A percentile compares a stretch with the other conserved stretches of the same genome.
These are phyloP conservation scores for Colistium nudipinnis DNA, from an alignment of 2,113 vertebrate genomes.

Conservation along the genomic window DNA sequence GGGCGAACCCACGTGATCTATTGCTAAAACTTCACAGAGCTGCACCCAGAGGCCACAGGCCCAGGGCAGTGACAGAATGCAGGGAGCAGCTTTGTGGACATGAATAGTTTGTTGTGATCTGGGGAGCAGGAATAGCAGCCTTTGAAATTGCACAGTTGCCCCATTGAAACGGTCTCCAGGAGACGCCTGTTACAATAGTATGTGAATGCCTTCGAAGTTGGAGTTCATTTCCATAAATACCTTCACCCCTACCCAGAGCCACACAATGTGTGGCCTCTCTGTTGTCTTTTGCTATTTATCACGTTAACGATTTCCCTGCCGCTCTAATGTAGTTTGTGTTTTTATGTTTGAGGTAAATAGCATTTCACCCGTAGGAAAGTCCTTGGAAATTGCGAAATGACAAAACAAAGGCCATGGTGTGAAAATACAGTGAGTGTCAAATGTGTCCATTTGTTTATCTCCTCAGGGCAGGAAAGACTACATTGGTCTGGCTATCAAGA, in stretches of 20 bases:
- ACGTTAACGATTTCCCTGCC: slow-evolving; percentile 34
- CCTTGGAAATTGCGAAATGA: no score
- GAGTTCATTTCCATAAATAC: slow-evolving; percentile 65
- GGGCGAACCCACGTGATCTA: not conserved
- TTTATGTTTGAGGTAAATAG: not conserved
- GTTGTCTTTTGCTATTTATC: slow-evolving; percentile 24
- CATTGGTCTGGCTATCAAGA: slow-evolving; percentile 95
- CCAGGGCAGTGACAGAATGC: slow-evolving; percentile 30
- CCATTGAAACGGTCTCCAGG: slow-evolving; percentile 51
- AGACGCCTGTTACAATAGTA: slow-evolving; percentile 48
- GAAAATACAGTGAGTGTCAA: slow-evolving; percentile 9
- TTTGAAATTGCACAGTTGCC: slow-evolving; percentile 57
- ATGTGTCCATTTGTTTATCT: slow-evolving; percentile 24
- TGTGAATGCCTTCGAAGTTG: slow-evolving; percentile 45
- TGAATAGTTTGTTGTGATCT: slow-evolving; percentile 58
- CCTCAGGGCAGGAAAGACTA: slow-evolving; percentile 90
- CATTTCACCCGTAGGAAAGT: not conserved
- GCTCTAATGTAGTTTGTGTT: slow-evolving; percentile 34
- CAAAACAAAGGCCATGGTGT: not conserved
- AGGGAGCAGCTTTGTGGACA: slow-evolving; percentile 16
- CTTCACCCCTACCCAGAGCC: slow-evolving; percentile 1
- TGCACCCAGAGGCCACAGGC: slow-evolving; percentile 8
- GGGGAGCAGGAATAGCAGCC: slow-evolving; percentile 30
- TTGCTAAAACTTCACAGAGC: slow-evolving; percentile 34
- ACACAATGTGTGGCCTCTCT: slow-evolving; percentile 38